Base-by-base conservation (phyloP, 1,140 invertebrate species). In the Telenomus remus region DNA sequence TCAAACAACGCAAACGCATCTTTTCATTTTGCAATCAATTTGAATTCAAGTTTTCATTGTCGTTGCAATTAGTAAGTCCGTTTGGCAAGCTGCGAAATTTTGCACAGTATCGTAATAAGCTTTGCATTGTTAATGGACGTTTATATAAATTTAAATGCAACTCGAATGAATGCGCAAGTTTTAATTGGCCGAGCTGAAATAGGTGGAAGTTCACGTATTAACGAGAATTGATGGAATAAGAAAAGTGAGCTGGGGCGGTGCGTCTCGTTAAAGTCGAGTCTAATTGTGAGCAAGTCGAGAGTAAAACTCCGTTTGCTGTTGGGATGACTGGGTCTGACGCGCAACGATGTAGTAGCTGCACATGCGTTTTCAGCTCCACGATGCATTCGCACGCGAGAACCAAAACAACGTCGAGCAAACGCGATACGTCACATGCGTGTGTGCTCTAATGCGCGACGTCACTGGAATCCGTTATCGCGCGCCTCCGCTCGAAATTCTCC, bases 271-370 rank as follows among this genome's bases (percentile, higher is more conserved):
- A 68, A 59, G 49, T 47, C 19, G 19, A 49, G 11, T 68, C 15
- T 68, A 68, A 68, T 59, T 68, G 55, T 13, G 14, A 57, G 42
- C 13, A 44, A 68, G 19, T 59, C 57, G 37, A 66, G 53, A 56
- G 53, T 44, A 53, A 57, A 56, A 57, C 53, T 50, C 53, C 35
- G 50, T 51, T 55, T 42, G 37, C 0, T 51, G 42, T 54, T 48
- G 54, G 50, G 37, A 33, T 34, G 33, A 54, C 51, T 65, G 16
- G 42, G 7, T 49, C 43, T 43, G n/a, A 16, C 10, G 60, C 39
- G 47, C 0, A 13, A 44, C 43, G 4, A 51, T 61, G 14, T 15
- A n/a, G n/a, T n/a, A 57, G 15, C 33, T 43, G 59, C 42, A 46
- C 49, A 37, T 16, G 16, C 48, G 39, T 46, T 63, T 46, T 43